Evolutionary conservation across 2,113 vertebrate genomes (phyloP), one percentile per base, ranked within the genome.

Genomic region (Cervus canadensis): DNA sequence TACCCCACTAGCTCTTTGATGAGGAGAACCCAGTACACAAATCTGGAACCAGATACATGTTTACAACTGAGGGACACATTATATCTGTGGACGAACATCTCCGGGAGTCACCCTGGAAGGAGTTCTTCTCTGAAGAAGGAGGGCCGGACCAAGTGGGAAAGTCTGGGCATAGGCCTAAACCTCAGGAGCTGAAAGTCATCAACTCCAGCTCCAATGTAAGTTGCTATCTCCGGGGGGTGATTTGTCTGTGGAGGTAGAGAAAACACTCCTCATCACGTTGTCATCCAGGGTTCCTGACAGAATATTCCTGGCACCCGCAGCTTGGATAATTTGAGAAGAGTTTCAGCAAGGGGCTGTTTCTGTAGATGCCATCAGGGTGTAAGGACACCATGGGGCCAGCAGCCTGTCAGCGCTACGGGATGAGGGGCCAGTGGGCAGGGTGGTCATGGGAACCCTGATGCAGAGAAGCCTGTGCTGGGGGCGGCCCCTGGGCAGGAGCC

Each of bases 41-140:
- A 94, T 99, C 99, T 28, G 99, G 99, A 82, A 99, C 99, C 97
- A 99, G 99, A 96, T 99, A 99, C 97, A 99, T 99, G 99, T 99
- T 99, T 98, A 99, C 99, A 43, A 99, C 99, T 0, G 99, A 99
- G 98, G 99, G 99, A 13, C 99, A 99, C 21, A n/a, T 99, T 0
- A 98, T 99, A 92, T 99, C 99, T 1, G 99, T 99, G 98, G 99
- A 99, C 67, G 98, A 98, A 45, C 99, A 99, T 10, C 99, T 99
- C 91, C 99, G 99, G 90, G 99, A 98, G 97, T 99, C 99, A 0
- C 98, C 99, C 79, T 99, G 99, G 99, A 99, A 98, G 13, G 99
- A 99, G 84, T 96, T 99, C 95, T 99, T 99, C 50, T 98, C 99
- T 1, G 99, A 98, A 45, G 98, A 98, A 50, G 98, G 98, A 14